These are phyloP conservation scores for Acheta domesticus DNA, from an alignment of 2,888 invertebrate genomes.

Conservation along the genomic window DNA sequence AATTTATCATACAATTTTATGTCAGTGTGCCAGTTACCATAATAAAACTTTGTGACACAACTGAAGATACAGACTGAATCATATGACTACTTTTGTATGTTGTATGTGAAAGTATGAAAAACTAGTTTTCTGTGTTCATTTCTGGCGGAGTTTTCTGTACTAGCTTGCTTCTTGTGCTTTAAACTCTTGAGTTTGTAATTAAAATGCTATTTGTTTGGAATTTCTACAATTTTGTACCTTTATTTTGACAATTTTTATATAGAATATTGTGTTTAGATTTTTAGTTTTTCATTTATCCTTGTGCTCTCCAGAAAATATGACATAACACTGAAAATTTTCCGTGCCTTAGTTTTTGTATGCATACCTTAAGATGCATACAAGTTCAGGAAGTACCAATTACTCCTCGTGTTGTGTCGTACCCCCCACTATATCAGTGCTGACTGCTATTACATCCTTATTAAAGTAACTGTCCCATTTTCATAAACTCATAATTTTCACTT, in stretches of 20 bases:
- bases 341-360: neutral
- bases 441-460: neutral
- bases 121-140: neutral
- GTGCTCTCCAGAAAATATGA: neutral
- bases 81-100: neutral
- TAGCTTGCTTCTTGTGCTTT: constrained; percentile 20
- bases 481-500: neutral
- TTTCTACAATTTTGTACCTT: constrained; percentile 20
- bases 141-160: neutral
- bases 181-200: constrained; percentile 20
- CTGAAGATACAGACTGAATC: constrained; percentile 5
- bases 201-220: constrained; percentile 21
- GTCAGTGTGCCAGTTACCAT: constrained; percentile 6
- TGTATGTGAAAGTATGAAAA: constrained; percentile 4
- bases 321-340: neutral
- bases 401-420: constrained; percentile 8
- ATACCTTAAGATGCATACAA: neutral
- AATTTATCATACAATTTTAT: neutral
- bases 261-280: neutral
- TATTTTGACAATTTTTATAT: constrained; percentile 2
- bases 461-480: constrained; percentile 3
- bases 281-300: neutral
- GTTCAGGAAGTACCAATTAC: neutral
- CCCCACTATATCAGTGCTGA: neutral
- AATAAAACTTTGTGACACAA: constrained; percentile 2